Base-by-base conservation (phyloP, 2,797 vertebrate genomes). In the Anolis apletophallus region DNA sequence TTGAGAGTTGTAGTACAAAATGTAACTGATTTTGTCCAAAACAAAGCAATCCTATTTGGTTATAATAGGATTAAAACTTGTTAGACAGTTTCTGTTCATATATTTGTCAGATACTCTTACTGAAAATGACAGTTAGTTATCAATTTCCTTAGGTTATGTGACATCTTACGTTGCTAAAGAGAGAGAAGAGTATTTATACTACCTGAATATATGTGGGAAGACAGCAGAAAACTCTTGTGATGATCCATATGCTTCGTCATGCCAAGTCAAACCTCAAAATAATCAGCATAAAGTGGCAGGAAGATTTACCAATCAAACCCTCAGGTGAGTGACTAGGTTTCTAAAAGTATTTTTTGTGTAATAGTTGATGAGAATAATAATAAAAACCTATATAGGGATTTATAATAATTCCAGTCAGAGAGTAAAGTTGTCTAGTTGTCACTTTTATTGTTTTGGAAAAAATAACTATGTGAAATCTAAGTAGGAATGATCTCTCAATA, bases 181-280 rank as follows among this genome's bases (percentile, higher is more conserved):
- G 1, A 95, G 93, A 0, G 97, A 97, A 3, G 93, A 91, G 61
- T 99, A 99, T 92, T 13, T 78, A 1, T 99, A 97, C 94, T 98
- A 98, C 93, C 93, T 99, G 95, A 99, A 98, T 0, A 88, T 99
- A 69, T 99, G 99, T 17, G 98, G 97, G 9, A 85, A 71, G 46
- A 89, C 94, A 1, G 57, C 32, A 52, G 92, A 88, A 0, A 32
- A 61, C 0, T 14, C 85, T 26, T 99, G 98, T 82, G 67, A 84
- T 0, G 17, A 0, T 0, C 81, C 57, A 0, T 96, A 36, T 0
- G 40, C 96, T 46, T 97, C 98, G 0, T 96, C 97, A 84, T 99
- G 99, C 88, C 98, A 99, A 94, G 92, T 97, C 85, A 99, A 99
- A 89, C 50, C 16, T 46, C 14, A 3, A 0, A 86, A 0, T 61